Evolutionary conservation across 2,888 invertebrate genomes (phyloP), one percentile per base, ranked within the genome.

Genomic region (Apodemia mormo): DNA sequence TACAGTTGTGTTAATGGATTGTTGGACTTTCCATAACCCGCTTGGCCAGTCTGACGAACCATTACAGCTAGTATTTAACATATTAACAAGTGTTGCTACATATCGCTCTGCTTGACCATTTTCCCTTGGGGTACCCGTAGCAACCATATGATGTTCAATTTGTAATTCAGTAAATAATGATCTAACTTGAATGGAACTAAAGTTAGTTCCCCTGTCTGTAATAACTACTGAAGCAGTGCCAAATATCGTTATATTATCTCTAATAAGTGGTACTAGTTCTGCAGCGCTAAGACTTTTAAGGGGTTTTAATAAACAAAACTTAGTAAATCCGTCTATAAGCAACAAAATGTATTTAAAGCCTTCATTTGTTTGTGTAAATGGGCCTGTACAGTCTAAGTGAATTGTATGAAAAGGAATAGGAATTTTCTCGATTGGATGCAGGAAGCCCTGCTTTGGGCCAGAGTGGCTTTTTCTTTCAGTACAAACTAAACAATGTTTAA

Each of bases 351-450:
- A 43, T 9, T 43, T 43, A 7, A 8, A 43, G 7, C 8, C 4
- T 37, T 37, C 43, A 43, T 10, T 10, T 43, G 43, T 10, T 43
- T 9, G 43, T 43, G 10, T 2, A 43, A 43, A 43, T 43, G 43
- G 9, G 8, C 43, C 43, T 43, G 43, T 43, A 43, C 9, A 43
- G 2, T 43, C 43, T 10, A 14, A 14, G 10, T 49, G 7, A 12
- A 81, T 9, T 0, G 79, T 80, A 12, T 80, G 79, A 52, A 80
- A 80, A 0, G 81, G 81, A 0, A 81, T 14, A 8, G 76, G 30
- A 12, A 22, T 61, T 70, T 78, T 78, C 1, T 73, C 33, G 1
- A 77, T 74, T 1, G 77, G 74, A 45, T 76, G 74, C 9, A n/a
- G n/a, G n/a, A n/a, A n/a, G n/a, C n/a, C n/a, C n/a, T n/a, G n/a